A percentile compares a stretch with the other conserved stretches of the same genome.
Evolutionary conservation across 2,797 vertebrate genomes (phyloP).

Genomic region (Sebastes taczanowskii): DNA sequence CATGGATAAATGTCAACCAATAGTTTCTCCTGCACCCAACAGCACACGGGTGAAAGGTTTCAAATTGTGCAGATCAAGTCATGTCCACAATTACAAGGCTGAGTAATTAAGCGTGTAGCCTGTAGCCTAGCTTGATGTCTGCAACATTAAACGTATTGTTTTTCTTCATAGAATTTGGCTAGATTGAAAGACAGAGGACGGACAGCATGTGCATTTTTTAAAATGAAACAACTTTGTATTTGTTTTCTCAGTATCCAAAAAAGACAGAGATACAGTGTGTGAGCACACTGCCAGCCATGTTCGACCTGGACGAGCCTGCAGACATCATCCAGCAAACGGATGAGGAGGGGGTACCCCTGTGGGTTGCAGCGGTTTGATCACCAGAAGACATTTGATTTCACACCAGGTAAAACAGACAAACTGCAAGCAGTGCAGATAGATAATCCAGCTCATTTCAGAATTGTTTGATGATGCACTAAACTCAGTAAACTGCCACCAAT

Average conservation of each 20-base stretch:
- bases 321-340: too few species aligned
- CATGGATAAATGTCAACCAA: not conserved
- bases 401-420: too few species aligned
- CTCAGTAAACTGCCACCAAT: too few species aligned
- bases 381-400: too few species aligned
- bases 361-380: not conserved
- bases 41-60: not conserved
- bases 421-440: too few species aligned
- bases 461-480: too few species aligned
- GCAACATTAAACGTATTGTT: not conserved
- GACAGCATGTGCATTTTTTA: not conserved
- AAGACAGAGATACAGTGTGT: not conserved
- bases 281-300: not conserved
- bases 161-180: not conserved
- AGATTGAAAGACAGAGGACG: too few species aligned
- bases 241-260: not conserved
- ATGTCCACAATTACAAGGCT: not conserved
- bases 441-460: too few species aligned
- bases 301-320: not conserved
- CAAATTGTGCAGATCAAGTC: not conserved
- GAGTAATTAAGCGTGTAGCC: not conserved
- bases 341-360: not conserved
- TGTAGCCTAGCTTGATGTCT: not conserved
- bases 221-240: not conserved
- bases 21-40: not conserved